These are phyloP conservation scores for Lycocerus yunnanus DNA, from an alignment of 2,888 invertebrate genomes.

Conservation along the genomic window DNA sequence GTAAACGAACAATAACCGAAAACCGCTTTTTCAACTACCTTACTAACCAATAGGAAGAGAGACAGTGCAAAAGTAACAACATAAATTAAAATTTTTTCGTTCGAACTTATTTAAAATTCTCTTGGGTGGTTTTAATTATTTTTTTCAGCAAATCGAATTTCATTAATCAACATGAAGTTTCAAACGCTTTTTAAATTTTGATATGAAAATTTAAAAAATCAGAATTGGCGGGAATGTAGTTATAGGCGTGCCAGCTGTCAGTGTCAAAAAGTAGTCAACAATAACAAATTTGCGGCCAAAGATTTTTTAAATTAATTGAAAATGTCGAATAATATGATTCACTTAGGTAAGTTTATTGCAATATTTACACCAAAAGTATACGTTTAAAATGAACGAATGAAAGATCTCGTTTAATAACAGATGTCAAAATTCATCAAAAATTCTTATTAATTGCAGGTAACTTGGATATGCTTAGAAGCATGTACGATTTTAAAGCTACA, in stretches of 20 bases:
- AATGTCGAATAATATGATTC: conserved; percentile 29
- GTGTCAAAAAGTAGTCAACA: background rate
- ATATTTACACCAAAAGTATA: background rate
- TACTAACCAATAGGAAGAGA: background rate
- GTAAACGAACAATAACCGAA: background rate
- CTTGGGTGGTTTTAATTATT: too few relatives aligned
- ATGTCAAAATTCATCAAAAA: background rate
- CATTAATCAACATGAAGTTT: too few relatives aligned
- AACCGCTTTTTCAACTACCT: background rate
- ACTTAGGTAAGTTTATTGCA: conserved; percentile 16
- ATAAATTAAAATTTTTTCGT: too few relatives aligned
- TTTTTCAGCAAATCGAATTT: too few relatives aligned
- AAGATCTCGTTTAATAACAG: too few relatives aligned
- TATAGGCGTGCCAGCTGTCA: conserved; percentile 22
- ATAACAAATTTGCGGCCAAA: conserved; percentile 5
- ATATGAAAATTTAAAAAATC: background rate
- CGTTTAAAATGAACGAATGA: background rate
- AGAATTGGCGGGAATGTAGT: background rate
- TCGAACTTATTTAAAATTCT: too few relatives aligned
- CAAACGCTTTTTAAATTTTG: too few relatives aligned
- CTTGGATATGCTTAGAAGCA: conserved; percentile 80
- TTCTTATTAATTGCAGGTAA: conserved; percentile 60
- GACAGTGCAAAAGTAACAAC: too few relatives aligned
- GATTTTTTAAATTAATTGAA: conserved; percentile 2
- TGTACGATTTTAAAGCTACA: conserved; percentile 84